These are phyloP conservation scores for Vireo griseus DNA, from an alignment of 2,797 vertebrate species.

Conservation along the genomic window DNA sequence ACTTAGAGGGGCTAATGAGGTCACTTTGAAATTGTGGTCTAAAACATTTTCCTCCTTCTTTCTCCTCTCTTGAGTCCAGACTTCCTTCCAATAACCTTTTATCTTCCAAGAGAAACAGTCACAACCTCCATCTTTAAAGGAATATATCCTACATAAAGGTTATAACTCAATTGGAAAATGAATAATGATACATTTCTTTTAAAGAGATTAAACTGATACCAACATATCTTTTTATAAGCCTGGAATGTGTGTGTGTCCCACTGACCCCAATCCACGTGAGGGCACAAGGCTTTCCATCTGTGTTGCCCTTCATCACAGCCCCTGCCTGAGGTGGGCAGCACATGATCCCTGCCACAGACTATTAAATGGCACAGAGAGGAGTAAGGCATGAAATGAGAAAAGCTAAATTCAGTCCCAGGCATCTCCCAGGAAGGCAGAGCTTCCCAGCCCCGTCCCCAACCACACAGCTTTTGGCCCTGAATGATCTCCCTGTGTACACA, in stretches of 20 bases:
- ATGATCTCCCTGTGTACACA: background rate
- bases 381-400: background rate
- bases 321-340: background rate
- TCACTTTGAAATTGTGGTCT: background rate
- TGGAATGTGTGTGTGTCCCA: background rate
- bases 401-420: background rate
- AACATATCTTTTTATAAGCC: background rate
- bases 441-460: background rate
- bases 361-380: background rate
- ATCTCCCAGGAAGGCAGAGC: background rate
- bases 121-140: background rate
- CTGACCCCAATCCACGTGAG: background rate
- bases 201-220: background rate
- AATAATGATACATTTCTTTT: background rate
- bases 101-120: slow-evolving; percentile 33
- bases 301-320: background rate
- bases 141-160: background rate
- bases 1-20: background rate
- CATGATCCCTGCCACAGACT: background rate
- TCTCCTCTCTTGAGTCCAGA: background rate
- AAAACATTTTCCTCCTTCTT: background rate
- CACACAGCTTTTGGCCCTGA: background rate
- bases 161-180: background rate
- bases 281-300: background rate
- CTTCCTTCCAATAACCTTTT: slow-evolving; percentile 1